A percentile compares a stretch with the other conserved stretches of the same genome.
These are phyloP conservation scores for Drosophila mettleri DNA, from an alignment of 2,888 invertebrate genomes.

Conservation along the genomic window DNA sequence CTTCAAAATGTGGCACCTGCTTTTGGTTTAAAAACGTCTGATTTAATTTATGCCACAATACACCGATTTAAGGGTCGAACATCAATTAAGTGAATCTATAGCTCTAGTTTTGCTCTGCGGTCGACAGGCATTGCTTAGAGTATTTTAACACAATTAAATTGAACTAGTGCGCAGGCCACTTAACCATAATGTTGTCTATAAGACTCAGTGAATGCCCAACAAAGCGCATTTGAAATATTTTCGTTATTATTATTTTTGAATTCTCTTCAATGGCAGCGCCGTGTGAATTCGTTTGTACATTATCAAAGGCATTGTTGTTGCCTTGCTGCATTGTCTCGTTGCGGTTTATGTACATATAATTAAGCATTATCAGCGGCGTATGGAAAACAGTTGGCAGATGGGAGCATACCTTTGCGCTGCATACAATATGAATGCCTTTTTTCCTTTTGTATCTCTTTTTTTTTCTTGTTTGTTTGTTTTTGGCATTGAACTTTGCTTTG, in stretches of 20 bases:
- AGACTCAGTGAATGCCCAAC: slow-evolving; percentile 39
- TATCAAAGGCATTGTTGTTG: slow-evolving; percentile 49
- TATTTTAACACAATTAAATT: slow-evolving; percentile 44
- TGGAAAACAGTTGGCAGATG: slow-evolving; percentile 56
- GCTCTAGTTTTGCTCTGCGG: slow-evolving; percentile 20
- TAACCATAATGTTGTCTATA: slow-evolving; percentile 41
- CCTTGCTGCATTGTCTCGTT: slow-evolving; percentile 58
- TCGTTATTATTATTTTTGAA: slow-evolving; percentile 11
- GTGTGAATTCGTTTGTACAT: slow-evolving; percentile 59
- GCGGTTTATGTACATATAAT: slow-evolving; percentile 75
- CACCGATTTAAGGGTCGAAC: slow-evolving; percentile 6
- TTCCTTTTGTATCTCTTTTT: slow-evolving; percentile 25
- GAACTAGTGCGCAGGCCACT: slow-evolving; percentile 40
- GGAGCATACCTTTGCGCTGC: slow-evolving; percentile 55
- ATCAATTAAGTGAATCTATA: slow-evolving; percentile 36
- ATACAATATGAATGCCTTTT: slow-evolving; percentile 61
- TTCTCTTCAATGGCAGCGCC: slow-evolving; percentile 39
- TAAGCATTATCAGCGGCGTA: slow-evolving; percentile 70
- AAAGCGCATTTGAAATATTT: slow-evolving; percentile 44
- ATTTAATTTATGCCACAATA: slow-evolving; percentile 38
- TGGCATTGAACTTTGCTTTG: slow-evolving; percentile 79
- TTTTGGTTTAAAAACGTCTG: slow-evolving; percentile 36
- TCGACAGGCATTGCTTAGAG: slow-evolving; percentile 22
- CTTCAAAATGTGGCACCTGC: slow-evolving; percentile 45
- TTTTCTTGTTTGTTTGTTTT: slow-evolving; percentile 43